Percentiles rank a stretch among this genome's conserved stretches.
Evolutionary conservation across 2,888 invertebrate species (phyloP).

Genomic region (Callyntrura guangdongensis): DNA sequence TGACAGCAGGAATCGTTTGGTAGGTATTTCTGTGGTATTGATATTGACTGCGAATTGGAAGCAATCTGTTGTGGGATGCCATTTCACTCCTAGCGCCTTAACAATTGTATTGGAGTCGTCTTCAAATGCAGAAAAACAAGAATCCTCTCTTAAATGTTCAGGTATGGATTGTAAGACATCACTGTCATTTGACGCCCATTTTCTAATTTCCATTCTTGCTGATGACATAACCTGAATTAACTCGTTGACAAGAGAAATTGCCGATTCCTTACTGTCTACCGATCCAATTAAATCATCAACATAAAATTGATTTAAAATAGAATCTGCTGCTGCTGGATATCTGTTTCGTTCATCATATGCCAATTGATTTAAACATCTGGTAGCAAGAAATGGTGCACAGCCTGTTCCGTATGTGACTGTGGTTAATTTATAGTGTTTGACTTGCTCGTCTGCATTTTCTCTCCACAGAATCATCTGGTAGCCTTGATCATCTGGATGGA

Average conservation of each 20-base stretch:
- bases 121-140: constrained; percentile 6
- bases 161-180: constrained; percentile 62
- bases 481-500: constrained; percentile 84
- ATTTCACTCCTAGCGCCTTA: constrained; percentile 70
- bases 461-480: constrained; percentile 86
- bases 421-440: constrained; percentile 79
- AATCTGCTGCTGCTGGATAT: constrained; percentile 72
- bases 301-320: constrained; percentile 84
- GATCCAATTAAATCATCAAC: constrained; percentile 84
- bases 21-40: background rate
- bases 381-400: constrained; percentile 85
- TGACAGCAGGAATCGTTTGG: constrained; percentile 52
- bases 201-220: constrained; percentile 58
- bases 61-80: constrained; percentile 62
- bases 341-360: constrained; percentile 81
- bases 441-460: constrained; percentile 74
- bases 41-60: constrained; percentile 34
- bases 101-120: background rate
- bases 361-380: constrained; percentile 83
- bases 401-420: constrained; percentile 85
- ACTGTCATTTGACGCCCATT: constrained; percentile 65
- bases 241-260: background rate
- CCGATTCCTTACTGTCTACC: background rate
- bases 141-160: constrained; percentile 43
- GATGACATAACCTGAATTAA: background rate